Percentiles rank a stretch among this genome's conserved stretches.
Conservation (phyloP, 2,888 invertebrate species). For the Prostheceraeus crozeri region DNA sequence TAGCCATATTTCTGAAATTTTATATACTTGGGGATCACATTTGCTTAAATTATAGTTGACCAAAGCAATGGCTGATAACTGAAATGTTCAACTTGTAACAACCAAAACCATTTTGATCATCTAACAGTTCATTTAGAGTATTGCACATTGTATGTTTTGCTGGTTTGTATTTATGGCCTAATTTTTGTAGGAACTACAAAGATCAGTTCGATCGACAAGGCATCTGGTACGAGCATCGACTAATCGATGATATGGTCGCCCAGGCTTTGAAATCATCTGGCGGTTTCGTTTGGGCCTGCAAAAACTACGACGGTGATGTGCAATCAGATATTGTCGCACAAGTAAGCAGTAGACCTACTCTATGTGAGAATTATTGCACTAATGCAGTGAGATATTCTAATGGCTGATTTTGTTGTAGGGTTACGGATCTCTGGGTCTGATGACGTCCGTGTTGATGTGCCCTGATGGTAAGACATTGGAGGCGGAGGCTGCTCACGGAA, state of each 20-base stretch:
- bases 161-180: too few species aligned
- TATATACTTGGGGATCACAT: too few species aligned
- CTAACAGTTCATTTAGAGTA: too few species aligned
- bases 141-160: too few species aligned
- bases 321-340: slow-evolving; percentile 80
- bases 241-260: slow-evolving; percentile 86
- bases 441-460: slow-evolving; percentile 62
- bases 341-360: too few species aligned
- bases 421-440: slow-evolving; percentile 73
- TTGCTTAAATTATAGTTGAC: too few species aligned
- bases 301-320: slow-evolving; percentile 85
- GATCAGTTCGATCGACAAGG: slow-evolving; percentile 28
- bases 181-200: slow-evolving; percentile 36
- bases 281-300: slow-evolving; percentile 83
- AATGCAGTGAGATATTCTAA: too few species aligned
- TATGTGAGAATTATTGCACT: too few species aligned
- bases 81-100: too few species aligned
- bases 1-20: too few species aligned
- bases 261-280: slow-evolving; percentile 74
- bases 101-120: too few species aligned
- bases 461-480: slow-evolving; percentile 63
- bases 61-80: too few species aligned
- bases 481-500: slow-evolving; percentile 62
- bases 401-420: slow-evolving; percentile 51
- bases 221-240: slow-evolving; percentile 69